Conservation (phyloP, 2,797 vertebrate species). For the Gymnoscopelus microlampas region DNA sequence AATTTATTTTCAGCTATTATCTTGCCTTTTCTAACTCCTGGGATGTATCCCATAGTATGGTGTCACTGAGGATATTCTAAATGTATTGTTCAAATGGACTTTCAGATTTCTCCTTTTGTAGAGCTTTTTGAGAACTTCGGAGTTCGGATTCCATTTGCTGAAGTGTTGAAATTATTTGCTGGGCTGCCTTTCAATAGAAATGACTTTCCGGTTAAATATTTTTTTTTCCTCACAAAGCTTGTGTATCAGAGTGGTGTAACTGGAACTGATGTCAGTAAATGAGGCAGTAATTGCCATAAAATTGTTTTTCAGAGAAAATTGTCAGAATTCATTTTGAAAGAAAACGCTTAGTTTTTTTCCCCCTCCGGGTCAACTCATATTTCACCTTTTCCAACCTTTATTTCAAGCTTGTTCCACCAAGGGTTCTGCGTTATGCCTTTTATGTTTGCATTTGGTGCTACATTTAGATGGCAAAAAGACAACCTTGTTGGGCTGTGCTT, state of each 20-base stretch:
- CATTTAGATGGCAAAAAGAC: slow-evolving; percentile 49
- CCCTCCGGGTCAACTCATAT: slow-evolving; percentile 40
- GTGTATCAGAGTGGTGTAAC: slow-evolving; percentile 55
- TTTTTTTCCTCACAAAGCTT: slow-evolving; percentile 45
- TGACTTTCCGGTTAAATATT: slow-evolving; percentile 54
- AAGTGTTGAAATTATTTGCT: slow-evolving; percentile 52
- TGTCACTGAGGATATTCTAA: slow-evolving; percentile 50
- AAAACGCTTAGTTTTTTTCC: slow-evolving; percentile 38
- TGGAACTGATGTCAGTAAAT: slow-evolving; percentile 70
- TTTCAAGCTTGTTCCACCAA: slow-evolving; percentile 36
- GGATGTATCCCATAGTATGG: slow-evolving; percentile 39
- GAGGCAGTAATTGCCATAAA: slow-evolving; percentile 71
- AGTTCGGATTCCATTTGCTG: slow-evolving; percentile 12
- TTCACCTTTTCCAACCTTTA: slow-evolving; percentile 37
- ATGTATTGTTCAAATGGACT: slow-evolving; percentile 46
- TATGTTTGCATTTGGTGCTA: slow-evolving; percentile 68
- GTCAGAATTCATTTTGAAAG: slow-evolving; percentile 35
- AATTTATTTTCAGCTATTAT: not conserved
- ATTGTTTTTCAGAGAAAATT: slow-evolving; percentile 61
- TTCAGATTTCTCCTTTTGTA: slow-evolving; percentile 36
- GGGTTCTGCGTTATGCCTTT: slow-evolving; percentile 53
- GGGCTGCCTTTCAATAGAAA: slow-evolving; percentile 61
- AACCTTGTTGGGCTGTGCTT: slow-evolving; percentile 27
- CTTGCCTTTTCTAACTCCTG: slow-evolving; percentile 15
- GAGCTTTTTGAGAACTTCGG: slow-evolving; percentile 19